Conservation (phyloP, 2,113 vertebrate species). For the Lepus timidus region DNA sequence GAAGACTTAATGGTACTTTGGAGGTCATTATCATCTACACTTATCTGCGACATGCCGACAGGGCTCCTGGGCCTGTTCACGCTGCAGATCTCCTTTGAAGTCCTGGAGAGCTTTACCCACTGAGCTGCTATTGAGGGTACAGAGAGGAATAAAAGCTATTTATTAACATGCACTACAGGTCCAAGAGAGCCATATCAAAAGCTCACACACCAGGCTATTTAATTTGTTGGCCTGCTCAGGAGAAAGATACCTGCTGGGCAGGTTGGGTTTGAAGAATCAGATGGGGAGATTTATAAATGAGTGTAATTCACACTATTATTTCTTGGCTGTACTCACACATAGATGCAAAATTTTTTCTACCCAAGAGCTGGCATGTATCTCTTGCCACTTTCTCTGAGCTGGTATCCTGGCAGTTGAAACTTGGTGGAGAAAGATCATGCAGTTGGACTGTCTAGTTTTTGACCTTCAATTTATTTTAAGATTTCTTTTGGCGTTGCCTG, state of each 20-base stretch:
- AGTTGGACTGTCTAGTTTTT: not conserved
- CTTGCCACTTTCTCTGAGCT: conserved; percentile 55
- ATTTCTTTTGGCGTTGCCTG: not conserved
- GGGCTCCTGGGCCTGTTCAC: conserved; percentile 56
- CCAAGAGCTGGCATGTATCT: not conserved
- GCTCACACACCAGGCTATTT: conserved; percentile 63
- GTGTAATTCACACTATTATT: conserved; percentile 56
- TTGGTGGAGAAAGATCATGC: conserved; percentile 55
- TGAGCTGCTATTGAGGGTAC: not conserved
- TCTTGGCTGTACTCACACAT: conserved; percentile 38
- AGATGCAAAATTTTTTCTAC: conserved; percentile 11
- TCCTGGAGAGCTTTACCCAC: conserved; percentile 48
- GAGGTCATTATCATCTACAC: conserved; percentile 49
- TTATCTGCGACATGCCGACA: conserved; percentile 50
- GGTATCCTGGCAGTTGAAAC: conserved; percentile 46
- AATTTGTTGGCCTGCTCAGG: conserved; percentile 51
- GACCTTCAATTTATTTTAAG: conserved; percentile 53
- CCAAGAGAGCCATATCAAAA: conserved; percentile 63
- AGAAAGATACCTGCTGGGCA: conserved; percentile 68
- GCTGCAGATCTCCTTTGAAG: conserved; percentile 69
- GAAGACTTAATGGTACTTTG: conserved; percentile 13
- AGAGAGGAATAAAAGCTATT: conserved; percentile 51
- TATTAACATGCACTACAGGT: conserved; percentile 50
- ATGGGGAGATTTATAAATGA: conserved; percentile 65
- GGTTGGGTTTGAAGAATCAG: conserved; percentile 71